Evolutionary conservation across 2,113 vertebrate genomes (phyloP).

Genomic region (Myanophis thanlyinensis): DNA sequence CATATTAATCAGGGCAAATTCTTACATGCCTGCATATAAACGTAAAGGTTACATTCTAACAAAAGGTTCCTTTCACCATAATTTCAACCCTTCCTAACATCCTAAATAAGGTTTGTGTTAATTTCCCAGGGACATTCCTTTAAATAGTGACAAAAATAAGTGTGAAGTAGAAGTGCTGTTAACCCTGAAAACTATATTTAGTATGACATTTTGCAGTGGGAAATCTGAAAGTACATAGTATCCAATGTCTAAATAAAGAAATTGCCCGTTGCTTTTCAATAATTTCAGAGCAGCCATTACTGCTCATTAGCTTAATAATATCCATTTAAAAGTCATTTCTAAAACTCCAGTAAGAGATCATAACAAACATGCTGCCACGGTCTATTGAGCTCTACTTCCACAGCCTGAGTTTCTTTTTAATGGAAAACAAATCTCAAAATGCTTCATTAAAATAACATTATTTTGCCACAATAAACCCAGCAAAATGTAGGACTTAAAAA

Average conservation of each 20-base stretch:
- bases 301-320: conserved; percentile 35
- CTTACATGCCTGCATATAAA: background rate
- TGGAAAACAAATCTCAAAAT: conserved; percentile 35
- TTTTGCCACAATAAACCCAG: conserved; percentile 39
- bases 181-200: conserved; percentile 17
- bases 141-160: background rate
- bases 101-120: background rate
- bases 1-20: background rate
- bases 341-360: conserved; percentile 25
- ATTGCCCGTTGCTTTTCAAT: conserved; percentile 25
- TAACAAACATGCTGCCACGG: conserved; percentile 16
- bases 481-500: conserved; percentile 43
- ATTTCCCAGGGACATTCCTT: background rate
- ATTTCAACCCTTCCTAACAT: background rate
- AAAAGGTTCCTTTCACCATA: background rate
- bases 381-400: conserved; percentile 24
- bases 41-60: background rate
- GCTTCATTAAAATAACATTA: conserved; percentile 29
- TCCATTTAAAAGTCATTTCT: conserved; percentile 34
- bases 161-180: background rate
- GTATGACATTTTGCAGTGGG: conserved; percentile 11
- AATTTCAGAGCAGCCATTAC: conserved; percentile 33
- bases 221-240: background rate
- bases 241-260: conserved; percentile 7
- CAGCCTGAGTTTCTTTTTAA: conserved; percentile 29